A percentile compares a stretch with the other conserved stretches of the same genome.
phyloP scores from a whole-genome alignment of 2,888 invertebrate species.

The Salticus scenicus region DNA sequence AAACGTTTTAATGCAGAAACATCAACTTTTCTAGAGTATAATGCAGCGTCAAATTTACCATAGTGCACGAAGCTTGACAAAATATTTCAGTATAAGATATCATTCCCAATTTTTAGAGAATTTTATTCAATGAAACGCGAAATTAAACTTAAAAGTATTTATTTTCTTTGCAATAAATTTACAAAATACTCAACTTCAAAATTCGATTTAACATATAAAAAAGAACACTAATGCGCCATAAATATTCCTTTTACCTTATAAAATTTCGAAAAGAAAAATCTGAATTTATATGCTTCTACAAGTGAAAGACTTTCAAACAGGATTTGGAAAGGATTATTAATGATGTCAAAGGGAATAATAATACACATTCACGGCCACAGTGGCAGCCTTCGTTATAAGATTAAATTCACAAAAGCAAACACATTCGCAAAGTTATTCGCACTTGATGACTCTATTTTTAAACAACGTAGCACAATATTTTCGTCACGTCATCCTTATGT shows the following conservation, averaged over 20 bases:
- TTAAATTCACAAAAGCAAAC: slow-evolving; percentile 5
- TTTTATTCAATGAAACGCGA: no score
- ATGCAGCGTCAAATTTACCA: no score
- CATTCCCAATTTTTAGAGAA: no score
- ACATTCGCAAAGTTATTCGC: slow-evolving; percentile 17
- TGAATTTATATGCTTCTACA: background rate
- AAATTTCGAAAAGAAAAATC: background rate
- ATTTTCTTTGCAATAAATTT: no score
- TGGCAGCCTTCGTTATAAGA: slow-evolving; percentile 12
- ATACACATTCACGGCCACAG: background rate
- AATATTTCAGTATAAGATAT: no score
- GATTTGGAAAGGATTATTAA: slow-evolving; percentile 2
- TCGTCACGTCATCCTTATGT: slow-evolving; percentile 8
- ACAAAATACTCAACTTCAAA: no score
- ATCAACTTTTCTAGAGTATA: no score
- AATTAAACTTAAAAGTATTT: no score
- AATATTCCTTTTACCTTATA: background rate
- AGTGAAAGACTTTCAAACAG: slow-evolving; percentile 15
- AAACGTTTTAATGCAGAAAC: no score
- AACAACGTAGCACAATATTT: slow-evolving; percentile 9
- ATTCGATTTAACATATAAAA: no score
- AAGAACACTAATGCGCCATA: background rate
- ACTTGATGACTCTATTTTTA: slow-evolving; percentile 17
- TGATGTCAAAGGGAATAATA: slow-evolving; percentile 14
- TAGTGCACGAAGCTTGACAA: no score